Base-by-base conservation (phyloP, 2,797 vertebrate species). In the Macropodus opercularis region DNA sequence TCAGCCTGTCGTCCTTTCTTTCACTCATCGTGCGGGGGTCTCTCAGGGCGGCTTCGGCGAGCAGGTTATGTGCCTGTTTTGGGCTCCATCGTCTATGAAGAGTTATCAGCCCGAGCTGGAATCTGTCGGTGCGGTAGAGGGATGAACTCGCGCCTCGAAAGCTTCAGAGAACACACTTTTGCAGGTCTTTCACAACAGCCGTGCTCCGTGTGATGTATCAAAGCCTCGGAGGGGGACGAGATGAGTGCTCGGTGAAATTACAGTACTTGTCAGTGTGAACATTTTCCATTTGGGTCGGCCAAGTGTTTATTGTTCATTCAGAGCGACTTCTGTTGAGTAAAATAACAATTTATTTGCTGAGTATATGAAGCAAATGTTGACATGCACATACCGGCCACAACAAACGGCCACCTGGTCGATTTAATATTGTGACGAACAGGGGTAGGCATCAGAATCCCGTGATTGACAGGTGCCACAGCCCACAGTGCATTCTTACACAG, bases 1-100 rank as follows among this genome's bases (percentile, higher is more conserved):
- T 75, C 72, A 22, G 56, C 69, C 42, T 60, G 67, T 78, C 69
- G 66, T 50, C 58, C n/a, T 69, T 80, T 75, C 69, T 75, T 67
- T 74, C 75, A 35, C 42, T 63, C 69, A 75, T 79, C 75, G 75
- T 67, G 77, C 66, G 69, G 53, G n/a, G 42, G 35, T 72, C 47
- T 79, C 72, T 32, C 46, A 36, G 59, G 53, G 67, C 51, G 62
- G 47, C 51, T 63, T 50, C 27, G 0, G n/a, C 60, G 62, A 57
- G 46, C 67, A 42, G 43, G 39, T 56, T 46, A 53, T 35, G 12
- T 7, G 40, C 26, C 61, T 47, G 67, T 63, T 57, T 61, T 36
- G 48, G 60, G 47, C 35, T 75, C 42, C 43, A 13, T 58, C 19
- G 41, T 77, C 69, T 63, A 57, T 80, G 63, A 79, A 44, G 17